Percentiles rank a stretch among this genome's conserved stretches.
Conservation (phyloP, 2,888 invertebrate genomes). For the Trichacis sp. region DNA sequence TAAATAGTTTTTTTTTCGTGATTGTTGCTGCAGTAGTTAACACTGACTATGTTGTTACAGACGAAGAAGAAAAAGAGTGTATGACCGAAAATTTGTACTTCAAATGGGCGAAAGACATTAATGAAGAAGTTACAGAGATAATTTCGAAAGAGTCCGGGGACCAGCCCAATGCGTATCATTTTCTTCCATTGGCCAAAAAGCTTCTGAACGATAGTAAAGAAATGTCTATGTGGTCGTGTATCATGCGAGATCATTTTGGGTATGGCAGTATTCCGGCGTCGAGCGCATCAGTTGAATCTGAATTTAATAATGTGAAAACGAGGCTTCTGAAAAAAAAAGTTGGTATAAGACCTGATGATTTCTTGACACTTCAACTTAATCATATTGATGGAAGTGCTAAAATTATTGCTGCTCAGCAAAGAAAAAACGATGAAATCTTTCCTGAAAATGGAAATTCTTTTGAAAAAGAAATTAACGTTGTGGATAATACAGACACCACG, state of each 20-base stretch:
- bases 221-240: constrained; percentile 20
- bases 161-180: constrained; percentile 9
- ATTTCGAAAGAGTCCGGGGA: neutral
- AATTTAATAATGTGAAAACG: constrained; percentile 15
- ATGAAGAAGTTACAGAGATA: neutral
- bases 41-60: too few species aligned
- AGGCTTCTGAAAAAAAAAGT: constrained; percentile 11
- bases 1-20: too few species aligned
- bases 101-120: neutral
- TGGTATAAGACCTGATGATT: constrained; percentile 17
- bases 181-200: constrained; percentile 5
- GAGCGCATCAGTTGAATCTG: constrained; percentile 14
- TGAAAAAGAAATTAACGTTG: too few species aligned
- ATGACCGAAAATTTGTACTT: too few species aligned
- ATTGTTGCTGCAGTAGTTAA: too few species aligned
- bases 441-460: too few species aligned
- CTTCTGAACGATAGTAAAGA: constrained; percentile 3
- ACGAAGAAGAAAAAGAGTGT: too few species aligned
- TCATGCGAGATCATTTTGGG: constrained; percentile 6
- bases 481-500: too few species aligned
- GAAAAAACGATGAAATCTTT: too few species aligned
- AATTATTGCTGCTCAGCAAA: too few species aligned
- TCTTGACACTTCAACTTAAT: neutral
- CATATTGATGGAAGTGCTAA: neutral
- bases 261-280: constrained; percentile 13